Evolutionary conservation across 2,797 vertebrate genomes (phyloP), one percentile per base, ranked within the genome.

Genomic region (Sebastes paucispinis): DNA sequence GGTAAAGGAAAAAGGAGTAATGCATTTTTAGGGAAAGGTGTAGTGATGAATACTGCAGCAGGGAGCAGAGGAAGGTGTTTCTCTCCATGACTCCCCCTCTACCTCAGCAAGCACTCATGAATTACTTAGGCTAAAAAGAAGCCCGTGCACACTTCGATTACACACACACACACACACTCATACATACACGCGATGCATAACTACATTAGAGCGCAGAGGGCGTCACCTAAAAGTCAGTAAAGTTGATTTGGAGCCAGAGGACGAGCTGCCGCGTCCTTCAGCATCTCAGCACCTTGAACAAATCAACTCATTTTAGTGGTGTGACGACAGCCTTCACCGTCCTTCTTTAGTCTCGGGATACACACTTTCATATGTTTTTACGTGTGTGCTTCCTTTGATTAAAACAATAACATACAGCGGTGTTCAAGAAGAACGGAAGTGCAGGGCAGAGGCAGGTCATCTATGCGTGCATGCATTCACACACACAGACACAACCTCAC

Each of bases 181-280:
- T 29, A 31, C 52, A 63, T 59, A 52, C 69, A 65, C 12, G 12
- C 2, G 1, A 57, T 22, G 77, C 43, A 24, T 89, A 91, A 89
- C 86, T 18, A 69, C 83, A 87, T 90, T 91, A 85, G 24, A 73
- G 39, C 75, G 11, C 64, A 66, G 70, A 82, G 85, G 83, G 84
- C 80, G 13, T 84, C 84, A 82, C 81, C 85, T 82, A 39, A 80
- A 88, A 89, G 80, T 73, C 39, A 22, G 78, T 9, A 24, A 66
- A 78, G 88, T 84, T 89, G 90, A 89, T 83, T 47, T 73, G 69
- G 78, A 78, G 85, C 89, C 88, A 90, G 86, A 87, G 90, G 91
- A 91, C 82, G 34, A 66, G 76, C 47, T 22, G 69, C 3, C 0
- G 36, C 4, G 82, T 87, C 91, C 89, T 91, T 81, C 79, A 69